A percentile compares a stretch with the other conserved stretches of the same genome.
phyloP scores from a whole-genome alignment of 2,888 invertebrate genomes.

The Chloroclysta siterata region DNA sequence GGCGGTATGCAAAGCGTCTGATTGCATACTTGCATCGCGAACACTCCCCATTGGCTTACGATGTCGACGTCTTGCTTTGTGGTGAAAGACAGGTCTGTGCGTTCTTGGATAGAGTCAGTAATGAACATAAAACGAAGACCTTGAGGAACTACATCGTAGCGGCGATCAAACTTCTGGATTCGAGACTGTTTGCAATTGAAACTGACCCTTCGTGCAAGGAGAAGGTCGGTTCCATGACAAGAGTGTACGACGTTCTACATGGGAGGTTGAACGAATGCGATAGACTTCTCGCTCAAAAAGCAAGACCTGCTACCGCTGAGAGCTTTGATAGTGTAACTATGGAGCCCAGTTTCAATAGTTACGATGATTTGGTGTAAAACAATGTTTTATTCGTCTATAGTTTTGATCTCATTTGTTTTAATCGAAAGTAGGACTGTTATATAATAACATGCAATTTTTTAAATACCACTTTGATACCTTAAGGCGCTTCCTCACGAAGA shows the following conservation, averaged over 20 bases:
- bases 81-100: slow-evolving; percentile 79
- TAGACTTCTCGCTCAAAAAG: slow-evolving; percentile 70
- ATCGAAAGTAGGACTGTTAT: slow-evolving; percentile 25
- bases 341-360: slow-evolving; percentile 71
- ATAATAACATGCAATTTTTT: slow-evolving; percentile 26
- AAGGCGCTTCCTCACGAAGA: background rate
- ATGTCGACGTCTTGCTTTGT: slow-evolving; percentile 78
- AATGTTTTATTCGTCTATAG: background rate
- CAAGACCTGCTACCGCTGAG: slow-evolving; percentile 53
- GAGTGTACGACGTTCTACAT: slow-evolving; percentile 78
- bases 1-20: slow-evolving; percentile 78
- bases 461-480: slow-evolving; percentile 14
- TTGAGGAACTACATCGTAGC: slow-evolving; percentile 80
- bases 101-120: slow-evolving; percentile 77
- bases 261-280: slow-evolving; percentile 77
- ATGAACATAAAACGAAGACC: slow-evolving; percentile 80
- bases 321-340: slow-evolving; percentile 69
- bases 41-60: slow-evolving; percentile 80
- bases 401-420: slow-evolving; percentile 25
- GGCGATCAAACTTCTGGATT: slow-evolving; percentile 79
- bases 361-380: slow-evolving; percentile 67
- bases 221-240: slow-evolving; percentile 79
- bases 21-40: slow-evolving; percentile 79
- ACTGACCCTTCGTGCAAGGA: slow-evolving; percentile 80
- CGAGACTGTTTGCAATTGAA: slow-evolving; percentile 79